Percentiles rank a stretch among this genome's conserved stretches.
Conservation (phyloP, 2,888 invertebrate genomes). For the Pyrgus malvae region DNA sequence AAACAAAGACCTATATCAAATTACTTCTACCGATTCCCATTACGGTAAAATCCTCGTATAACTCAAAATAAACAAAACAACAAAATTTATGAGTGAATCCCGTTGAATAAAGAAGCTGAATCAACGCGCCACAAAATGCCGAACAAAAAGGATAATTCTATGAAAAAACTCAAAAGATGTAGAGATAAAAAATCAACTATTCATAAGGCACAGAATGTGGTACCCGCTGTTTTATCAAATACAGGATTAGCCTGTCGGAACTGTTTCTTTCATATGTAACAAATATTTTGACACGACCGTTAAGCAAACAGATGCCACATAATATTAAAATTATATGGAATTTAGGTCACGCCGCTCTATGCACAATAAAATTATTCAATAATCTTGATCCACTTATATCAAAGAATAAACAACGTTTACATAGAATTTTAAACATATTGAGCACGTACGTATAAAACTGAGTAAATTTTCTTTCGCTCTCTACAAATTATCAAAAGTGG, state of each 20-base stretch:
- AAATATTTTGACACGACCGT: conserved; percentile 74
- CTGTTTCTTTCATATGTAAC: conserved; percentile 59
- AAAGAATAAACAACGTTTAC: conserved; percentile 28
- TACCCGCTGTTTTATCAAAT: conserved; percentile 80
- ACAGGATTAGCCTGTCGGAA: conserved; percentile 67
- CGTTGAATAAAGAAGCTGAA: conserved; percentile 77
- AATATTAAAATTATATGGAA: conserved; percentile 43
- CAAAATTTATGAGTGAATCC: conserved; percentile 72
- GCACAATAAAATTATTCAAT: conserved; percentile 44
- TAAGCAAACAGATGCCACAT: conserved; percentile 59
- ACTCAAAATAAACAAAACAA: conserved; percentile 77
- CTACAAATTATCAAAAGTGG: no score
- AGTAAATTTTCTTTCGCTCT: no score
- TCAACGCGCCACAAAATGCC: conserved; percentile 74
- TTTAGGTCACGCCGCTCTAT: conserved; percentile 54
- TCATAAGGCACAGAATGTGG: conserved; percentile 63
- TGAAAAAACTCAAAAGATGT: conserved; percentile 59
- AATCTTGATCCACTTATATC: conserved; percentile 42
- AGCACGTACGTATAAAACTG: no score
- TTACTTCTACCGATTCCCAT: conserved; percentile 79
- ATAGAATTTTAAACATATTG: conserved; percentile 12
- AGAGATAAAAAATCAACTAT: conserved; percentile 72
- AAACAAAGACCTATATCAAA: conserved; percentile 60
- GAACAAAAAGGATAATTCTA: conserved; percentile 63
- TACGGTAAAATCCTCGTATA: conserved; percentile 77